Percentiles rank a stretch among this genome's conserved stretches.
Evolutionary conservation across 2,797 vertebrate species (phyloP).

Genomic region (Hemitrygon akajei): DNA sequence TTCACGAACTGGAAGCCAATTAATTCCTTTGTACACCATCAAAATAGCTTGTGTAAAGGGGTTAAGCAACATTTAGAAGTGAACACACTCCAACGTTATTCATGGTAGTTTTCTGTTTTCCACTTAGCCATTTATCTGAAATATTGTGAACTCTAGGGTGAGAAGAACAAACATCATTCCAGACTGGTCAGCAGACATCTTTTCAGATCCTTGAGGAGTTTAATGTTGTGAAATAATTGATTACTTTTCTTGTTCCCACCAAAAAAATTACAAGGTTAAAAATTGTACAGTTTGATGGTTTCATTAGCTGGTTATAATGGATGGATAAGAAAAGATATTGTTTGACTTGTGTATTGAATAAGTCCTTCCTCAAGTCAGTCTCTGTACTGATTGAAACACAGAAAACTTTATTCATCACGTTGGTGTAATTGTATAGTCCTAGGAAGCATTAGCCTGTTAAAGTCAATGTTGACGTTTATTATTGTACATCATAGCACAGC

Average conservation of each 20-base stretch:
- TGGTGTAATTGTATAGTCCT: not conserved
- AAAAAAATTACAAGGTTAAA: not conserved
- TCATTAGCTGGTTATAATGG: not conserved
- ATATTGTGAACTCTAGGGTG: not conserved
- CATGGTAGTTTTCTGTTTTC: not conserved
- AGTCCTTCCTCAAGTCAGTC: not conserved
- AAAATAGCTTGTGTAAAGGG: not conserved
- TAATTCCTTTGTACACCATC: not conserved
- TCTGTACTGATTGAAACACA: not conserved
- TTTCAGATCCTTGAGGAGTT: not conserved
- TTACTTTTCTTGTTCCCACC: not conserved
- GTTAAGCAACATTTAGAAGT: not conserved
- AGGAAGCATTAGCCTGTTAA: not conserved
- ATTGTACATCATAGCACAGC: not conserved
- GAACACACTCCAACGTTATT: not conserved
- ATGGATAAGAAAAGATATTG: not conserved
- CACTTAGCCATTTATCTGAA: not conserved
- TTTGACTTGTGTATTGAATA: not conserved
- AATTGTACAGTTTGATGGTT: not conserved
- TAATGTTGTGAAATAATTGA: not conserved
- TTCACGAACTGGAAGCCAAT: not conserved
- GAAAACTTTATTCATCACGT: not conserved
- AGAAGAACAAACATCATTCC: not conserved
- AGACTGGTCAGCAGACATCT: not conserved
- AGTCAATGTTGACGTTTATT: not conserved